Evolutionary conservation across 2,797 vertebrate genomes (phyloP).

Genomic region (Octomys mimax): DNA sequence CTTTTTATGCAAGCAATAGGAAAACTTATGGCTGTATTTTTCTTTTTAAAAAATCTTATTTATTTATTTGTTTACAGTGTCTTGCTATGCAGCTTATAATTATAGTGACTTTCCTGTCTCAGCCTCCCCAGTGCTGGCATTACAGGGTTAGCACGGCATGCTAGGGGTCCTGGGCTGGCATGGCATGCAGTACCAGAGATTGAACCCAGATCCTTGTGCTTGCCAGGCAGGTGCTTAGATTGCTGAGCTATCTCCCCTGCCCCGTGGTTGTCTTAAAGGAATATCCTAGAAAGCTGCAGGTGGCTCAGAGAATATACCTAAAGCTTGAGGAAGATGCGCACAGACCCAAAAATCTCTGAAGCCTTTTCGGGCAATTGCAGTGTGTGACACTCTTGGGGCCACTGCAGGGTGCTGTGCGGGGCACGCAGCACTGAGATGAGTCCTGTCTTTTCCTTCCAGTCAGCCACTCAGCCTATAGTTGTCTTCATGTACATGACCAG

Average conservation of each 20-base stretch:
- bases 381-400: no score
- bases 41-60: no score
- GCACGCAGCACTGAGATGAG: neutral
- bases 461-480: neutral
- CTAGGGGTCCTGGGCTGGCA: no score
- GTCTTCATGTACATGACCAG: neutral
- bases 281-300: neutral
- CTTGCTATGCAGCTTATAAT: no score
- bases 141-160: no score
- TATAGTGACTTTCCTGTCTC: no score
- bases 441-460: neutral
- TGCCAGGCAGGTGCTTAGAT: no score
- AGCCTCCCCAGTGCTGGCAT: no score
- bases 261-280: neutral
- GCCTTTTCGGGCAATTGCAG: neutral
- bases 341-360: neutral
- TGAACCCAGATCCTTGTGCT: no score
- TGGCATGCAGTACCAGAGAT: no score
- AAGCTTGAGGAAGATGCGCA: neutral
- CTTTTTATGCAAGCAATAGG: constrained; percentile 17
- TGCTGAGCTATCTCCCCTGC: no score
- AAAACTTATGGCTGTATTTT: neutral
- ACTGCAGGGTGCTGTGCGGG: neutral
- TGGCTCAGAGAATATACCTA: neutral
- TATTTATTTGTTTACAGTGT: no score